Evolutionary conservation across 2,113 vertebrate species (phyloP).

Genomic region (Lamprotornis superbus): DNA sequence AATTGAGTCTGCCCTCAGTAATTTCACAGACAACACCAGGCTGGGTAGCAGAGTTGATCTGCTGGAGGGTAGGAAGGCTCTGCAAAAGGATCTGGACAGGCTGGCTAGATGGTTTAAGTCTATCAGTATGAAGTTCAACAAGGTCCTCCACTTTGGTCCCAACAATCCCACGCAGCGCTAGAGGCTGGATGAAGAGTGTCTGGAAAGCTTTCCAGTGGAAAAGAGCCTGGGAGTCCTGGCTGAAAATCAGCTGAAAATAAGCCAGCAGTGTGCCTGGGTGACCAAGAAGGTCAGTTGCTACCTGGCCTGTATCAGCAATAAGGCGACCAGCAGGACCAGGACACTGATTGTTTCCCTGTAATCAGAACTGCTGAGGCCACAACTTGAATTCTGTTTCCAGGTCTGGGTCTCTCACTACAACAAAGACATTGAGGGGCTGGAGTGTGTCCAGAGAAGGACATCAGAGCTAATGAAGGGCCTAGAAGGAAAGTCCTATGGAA

Average conservation of each 20-base stretch:
- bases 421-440: background rate
- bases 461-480: background rate
- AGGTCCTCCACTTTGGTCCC: background rate
- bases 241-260: rapidly evolving
- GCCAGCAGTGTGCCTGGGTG: background rate
- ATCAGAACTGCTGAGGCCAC: background rate
- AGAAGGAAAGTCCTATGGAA: background rate
- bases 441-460: background rate
- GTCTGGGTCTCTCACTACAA: background rate
- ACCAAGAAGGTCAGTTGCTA: background rate
- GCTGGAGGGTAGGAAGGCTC: background rate
- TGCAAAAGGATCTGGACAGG: background rate
- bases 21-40: background rate
- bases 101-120: background rate
- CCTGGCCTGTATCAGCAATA: background rate
- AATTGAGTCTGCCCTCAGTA: rapidly evolving
- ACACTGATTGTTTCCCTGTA: no score
- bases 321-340: background rate
- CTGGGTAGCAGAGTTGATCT: background rate
- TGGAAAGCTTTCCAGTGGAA: background rate
- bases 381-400: background rate
- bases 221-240: background rate
- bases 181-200: background rate
- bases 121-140: background rate
- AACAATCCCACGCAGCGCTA: background rate